Percentiles rank a stretch among this genome's conserved stretches.
Conservation (phyloP, 2,113 vertebrate species). For the Neotoma lepida region DNA sequence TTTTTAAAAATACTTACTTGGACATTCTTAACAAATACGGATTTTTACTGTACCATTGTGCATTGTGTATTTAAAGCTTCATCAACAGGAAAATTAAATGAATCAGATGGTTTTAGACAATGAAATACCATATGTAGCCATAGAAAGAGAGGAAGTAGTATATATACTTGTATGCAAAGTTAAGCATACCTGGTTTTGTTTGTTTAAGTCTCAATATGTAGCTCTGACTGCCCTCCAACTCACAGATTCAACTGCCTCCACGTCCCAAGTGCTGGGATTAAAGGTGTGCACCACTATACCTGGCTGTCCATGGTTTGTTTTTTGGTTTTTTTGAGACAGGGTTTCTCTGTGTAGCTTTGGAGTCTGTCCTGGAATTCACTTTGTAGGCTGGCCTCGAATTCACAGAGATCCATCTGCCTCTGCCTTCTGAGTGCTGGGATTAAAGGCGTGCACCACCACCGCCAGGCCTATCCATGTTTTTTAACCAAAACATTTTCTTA, state of each 20-base stretch:
- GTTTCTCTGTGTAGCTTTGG: no score
- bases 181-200: neutral
- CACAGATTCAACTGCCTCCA: neutral
- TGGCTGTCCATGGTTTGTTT: no score
- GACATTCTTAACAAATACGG: neutral
- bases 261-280: neutral
- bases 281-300: neutral
- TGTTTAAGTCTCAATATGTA: neutral
- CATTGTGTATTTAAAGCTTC: slow-evolving; percentile 20
- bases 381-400: no score
- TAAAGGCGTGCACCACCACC: neutral
- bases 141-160: neutral
- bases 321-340: no score
- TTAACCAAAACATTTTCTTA: neutral
- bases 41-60: neutral
- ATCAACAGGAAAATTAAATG: slow-evolving; percentile 5
- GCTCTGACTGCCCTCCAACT: neutral
- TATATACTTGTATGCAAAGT: neutral
- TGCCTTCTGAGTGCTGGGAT: no score
- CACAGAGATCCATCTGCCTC: no score
- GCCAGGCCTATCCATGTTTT: neutral
- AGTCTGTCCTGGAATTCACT: no score
- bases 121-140: neutral
- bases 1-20: neutral
- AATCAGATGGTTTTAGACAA: slow-evolving; percentile 27